A percentile compares a stretch with the other conserved stretches of the same genome.
Evolutionary conservation across 1,140 invertebrate genomes (phyloP).

Genomic region (Cryptotermes secundus): DNA sequence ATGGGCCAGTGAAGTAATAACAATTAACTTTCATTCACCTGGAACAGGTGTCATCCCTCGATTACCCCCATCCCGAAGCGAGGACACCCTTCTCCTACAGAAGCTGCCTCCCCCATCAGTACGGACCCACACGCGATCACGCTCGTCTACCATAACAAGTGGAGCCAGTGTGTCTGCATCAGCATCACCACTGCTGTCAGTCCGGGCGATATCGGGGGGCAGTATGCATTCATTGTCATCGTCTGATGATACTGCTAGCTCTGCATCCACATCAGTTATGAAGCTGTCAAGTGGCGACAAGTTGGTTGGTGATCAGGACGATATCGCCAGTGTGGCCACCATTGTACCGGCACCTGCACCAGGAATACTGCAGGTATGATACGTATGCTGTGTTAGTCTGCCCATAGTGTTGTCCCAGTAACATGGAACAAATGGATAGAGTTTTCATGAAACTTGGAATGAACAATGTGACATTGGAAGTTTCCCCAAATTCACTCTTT

Average conservation of each 20-base stretch:
- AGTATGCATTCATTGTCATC: slow-evolving; percentile 43
- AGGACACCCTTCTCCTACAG: slow-evolving; percentile 65
- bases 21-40: no score
- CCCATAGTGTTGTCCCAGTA: no score
- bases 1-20: no score
- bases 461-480: neutral
- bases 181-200: slow-evolving; percentile 64
- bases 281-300: neutral
- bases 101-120: neutral
- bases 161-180: slow-evolving; percentile 58
- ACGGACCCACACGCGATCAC: slow-evolving; percentile 35
- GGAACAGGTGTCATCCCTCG: slow-evolving; percentile 43
- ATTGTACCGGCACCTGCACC: slow-evolving; percentile 46
- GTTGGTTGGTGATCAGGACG: slow-evolving; percentile 34
- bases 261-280: neutral
- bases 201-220: slow-evolving; percentile 57
- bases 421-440: no score
- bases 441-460: neutral
- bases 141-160: slow-evolving; percentile 50
- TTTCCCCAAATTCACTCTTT: neutral
- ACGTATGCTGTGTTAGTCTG: no score
- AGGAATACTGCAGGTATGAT: slow-evolving; percentile 62
- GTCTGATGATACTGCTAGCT: slow-evolving; percentile 39
- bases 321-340: slow-evolving; percentile 38
- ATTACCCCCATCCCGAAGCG: slow-evolving; percentile 71